phyloP scores from a whole-genome alignment of 2,113 vertebrate species.

The Aleadryas rufinucha region DNA sequence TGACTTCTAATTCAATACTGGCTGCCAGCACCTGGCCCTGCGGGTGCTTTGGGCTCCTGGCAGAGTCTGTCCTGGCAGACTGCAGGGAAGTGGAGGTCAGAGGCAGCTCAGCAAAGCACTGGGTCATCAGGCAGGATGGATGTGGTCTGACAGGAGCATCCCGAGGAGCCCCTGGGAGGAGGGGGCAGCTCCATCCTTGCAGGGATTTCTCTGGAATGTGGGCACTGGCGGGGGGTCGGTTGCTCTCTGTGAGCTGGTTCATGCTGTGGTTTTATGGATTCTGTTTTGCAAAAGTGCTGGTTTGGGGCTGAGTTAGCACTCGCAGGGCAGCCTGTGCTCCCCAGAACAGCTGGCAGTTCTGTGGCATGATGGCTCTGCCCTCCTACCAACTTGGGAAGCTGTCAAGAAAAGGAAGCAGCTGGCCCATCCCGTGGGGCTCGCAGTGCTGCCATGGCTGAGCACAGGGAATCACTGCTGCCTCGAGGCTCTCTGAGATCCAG shows the following conservation, averaged over 20 bases:
- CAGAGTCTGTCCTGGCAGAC: neutral
- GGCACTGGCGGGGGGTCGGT: accelerated
- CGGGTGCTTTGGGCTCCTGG: neutral
- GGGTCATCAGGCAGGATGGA: neutral
- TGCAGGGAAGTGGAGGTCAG: neutral
- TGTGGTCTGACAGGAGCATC: neutral
- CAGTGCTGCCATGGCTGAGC: accelerated
- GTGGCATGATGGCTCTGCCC: neutral
- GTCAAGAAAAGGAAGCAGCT: neutral
- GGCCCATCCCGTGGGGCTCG: accelerated
- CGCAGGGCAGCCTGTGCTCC: neutral
- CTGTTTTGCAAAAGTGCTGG: neutral
- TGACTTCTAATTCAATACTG: neutral
- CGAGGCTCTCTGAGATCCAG: neutral
- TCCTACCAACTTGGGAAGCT: neutral
- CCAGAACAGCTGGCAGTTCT: neutral
- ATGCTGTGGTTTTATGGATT: neutral
- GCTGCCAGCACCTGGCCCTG: neutral
- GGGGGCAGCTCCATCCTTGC: neutral
- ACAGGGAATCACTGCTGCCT: neutral
- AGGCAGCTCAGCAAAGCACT: neutral
- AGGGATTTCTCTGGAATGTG: neutral
- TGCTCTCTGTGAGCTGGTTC: neutral
- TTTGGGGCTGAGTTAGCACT: neutral
- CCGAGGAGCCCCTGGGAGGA: neutral